Evolutionary conservation across 2,113 vertebrate species (phyloP), one percentile per base, ranked within the genome.

Genomic region (Lichenostomus cassidix): DNA sequence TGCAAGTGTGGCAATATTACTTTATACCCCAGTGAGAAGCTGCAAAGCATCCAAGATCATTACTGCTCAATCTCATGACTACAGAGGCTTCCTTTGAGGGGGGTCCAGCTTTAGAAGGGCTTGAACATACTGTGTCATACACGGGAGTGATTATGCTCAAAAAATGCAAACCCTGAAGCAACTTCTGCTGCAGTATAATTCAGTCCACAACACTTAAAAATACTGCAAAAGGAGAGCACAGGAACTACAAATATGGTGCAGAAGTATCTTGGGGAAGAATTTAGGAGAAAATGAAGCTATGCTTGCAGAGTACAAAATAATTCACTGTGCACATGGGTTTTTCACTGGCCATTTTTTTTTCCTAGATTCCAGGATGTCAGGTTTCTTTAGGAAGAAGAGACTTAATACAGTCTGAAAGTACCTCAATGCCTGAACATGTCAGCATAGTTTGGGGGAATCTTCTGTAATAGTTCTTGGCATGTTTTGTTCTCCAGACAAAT

Each of bases 351-450:
- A 1, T 58, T 80, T 71, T 39, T 62, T 37, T 50, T 78, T 2
- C 63, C 28, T 59, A 49, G 68, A 83, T 91, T 96, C 49, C 53
- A 86, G 23, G 20, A 91, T 95, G 96, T 97, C 97, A 92, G 12
- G 58, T 92, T 95, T 95, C 94, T 92, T 95, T 97, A 97, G 42
- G 65, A 84, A 82, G 69, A 82, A 69, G 33, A 56, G 25, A 15
- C 73, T 94, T 96, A 92, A 97, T 93, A 70, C 44, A 56, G 47
- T 60, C 86, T 97, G 96, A 96, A 95, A 91, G 60, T 82, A 78
- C 67, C 68, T 97, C 82, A 89, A 1, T 96, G 94, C 92, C 93
- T 90, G 81, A 95, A 95, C 68, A 58, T 56, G 39, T 96, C 95
- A 96, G 67, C 33, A 53, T 64, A 79, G 81, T 92, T 94, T 85